Conservation (phyloP, 2,797 vertebrate species). For the Epinephelus malabaricus region DNA sequence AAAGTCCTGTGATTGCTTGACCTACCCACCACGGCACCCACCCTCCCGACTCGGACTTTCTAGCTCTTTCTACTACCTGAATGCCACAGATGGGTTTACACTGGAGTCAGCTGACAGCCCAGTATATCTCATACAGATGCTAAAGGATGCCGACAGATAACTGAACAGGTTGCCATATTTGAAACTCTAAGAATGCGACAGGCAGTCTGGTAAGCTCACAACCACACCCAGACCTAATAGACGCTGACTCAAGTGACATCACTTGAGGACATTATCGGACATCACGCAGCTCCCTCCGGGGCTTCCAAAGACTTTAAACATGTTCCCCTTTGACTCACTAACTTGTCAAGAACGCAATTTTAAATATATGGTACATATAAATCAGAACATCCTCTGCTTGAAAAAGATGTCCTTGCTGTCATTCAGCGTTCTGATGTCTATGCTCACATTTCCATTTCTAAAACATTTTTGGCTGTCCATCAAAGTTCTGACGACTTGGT, state of each 20-base stretch:
- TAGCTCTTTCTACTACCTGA: too few species aligned
- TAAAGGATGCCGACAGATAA: too few species aligned
- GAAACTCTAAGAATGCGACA: too few species aligned
- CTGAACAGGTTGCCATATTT: too few species aligned
- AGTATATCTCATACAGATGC: too few species aligned
- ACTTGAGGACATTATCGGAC: slow-evolving; percentile 17
- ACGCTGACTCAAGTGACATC: neutral
- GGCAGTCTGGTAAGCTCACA: neutral
- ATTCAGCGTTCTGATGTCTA: slow-evolving; percentile 43
- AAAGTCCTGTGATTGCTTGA: too few species aligned
- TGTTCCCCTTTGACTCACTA: neutral
- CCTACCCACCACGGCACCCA: too few species aligned
- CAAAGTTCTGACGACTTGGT: slow-evolving; percentile 68
- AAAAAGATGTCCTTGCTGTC: slow-evolving; percentile 29
- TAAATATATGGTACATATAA: slow-evolving; percentile 8
- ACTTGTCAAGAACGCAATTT: slow-evolving; percentile 12
- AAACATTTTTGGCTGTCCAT: slow-evolving; percentile 57
- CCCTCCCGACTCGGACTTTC: too few species aligned
- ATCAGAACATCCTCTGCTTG: slow-evolving; percentile 14
- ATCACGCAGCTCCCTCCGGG: neutral
- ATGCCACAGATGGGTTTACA: too few species aligned
- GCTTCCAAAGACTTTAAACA: neutral
- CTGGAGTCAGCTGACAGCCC: too few species aligned
- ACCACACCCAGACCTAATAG: too few species aligned
- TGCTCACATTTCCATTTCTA: slow-evolving; percentile 54